These are phyloP conservation scores for Colletes collaris DNA, from an alignment of 2,888 invertebrate species.

Conservation along the genomic window DNA sequence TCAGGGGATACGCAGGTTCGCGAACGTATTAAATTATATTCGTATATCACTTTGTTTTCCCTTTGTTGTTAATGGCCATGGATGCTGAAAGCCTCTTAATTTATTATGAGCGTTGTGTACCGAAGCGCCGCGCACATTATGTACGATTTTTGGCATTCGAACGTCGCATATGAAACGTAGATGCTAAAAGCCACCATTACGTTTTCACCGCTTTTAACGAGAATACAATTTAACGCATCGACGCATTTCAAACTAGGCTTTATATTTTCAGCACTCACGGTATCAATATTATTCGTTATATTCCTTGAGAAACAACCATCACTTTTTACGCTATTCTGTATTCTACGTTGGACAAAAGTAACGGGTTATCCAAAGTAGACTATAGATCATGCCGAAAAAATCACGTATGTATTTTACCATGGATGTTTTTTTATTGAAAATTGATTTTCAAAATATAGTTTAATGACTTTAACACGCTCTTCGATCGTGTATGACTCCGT, in stretches of 20 bases:
- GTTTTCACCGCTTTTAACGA: slow-evolving; percentile 51
- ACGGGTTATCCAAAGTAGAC: too few species aligned
- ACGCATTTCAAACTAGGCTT: slow-evolving; percentile 22
- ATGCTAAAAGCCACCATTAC: slow-evolving; percentile 54
- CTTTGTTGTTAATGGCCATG: slow-evolving; percentile 49
- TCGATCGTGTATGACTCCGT: too few species aligned
- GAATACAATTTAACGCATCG: slow-evolving; percentile 44
- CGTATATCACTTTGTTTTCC: slow-evolving; percentile 55
- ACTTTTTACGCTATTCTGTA: too few species aligned
- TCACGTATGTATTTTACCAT: too few species aligned
- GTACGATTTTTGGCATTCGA: slow-evolving; percentile 55
- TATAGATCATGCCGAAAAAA: too few species aligned
- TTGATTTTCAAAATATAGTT: too few species aligned
- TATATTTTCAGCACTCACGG: slow-evolving; percentile 8
- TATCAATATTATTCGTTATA: slow-evolving; percentile 16
- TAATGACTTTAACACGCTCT: neutral
- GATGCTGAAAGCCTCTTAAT: slow-evolving; percentile 59
- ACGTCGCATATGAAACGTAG: slow-evolving; percentile 22
- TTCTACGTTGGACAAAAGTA: too few species aligned
- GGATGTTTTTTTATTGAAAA: too few species aligned
- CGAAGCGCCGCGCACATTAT: slow-evolving; percentile 42
- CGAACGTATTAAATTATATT: slow-evolving; percentile 48
- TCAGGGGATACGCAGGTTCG: slow-evolving; percentile 3
- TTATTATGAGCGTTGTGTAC: slow-evolving; percentile 45
- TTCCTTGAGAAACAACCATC: too few species aligned